Evolutionary conservation across 2,113 vertebrate genomes (phyloP), one percentile per base, ranked within the genome.

Genomic region (Megaceryle torquata): DNA sequence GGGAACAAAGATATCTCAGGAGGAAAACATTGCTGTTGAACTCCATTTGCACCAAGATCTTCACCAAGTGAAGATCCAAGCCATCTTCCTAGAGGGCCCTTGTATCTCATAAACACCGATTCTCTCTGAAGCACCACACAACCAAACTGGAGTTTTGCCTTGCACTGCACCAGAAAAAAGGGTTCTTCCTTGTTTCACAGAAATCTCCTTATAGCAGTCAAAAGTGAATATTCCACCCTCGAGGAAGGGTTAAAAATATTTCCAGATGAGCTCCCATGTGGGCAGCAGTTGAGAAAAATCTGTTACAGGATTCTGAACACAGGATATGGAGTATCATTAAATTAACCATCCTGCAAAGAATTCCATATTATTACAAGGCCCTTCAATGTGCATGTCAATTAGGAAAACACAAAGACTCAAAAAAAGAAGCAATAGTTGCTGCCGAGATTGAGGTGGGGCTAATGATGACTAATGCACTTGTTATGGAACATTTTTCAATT

Each of bases 391-490:
- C n/a, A 75, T 0, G 3, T 59, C 68, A 86, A 67, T 44, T 67
- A 56, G 43, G 43, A 74, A 78, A 90, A 88, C n/a, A 74, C 31
- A 75, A 90, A 74, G 33, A 57, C 13, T 82, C 43, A 56, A 83
- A 77, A 75, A 82, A 88, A 96, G 85, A 85, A 93, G 56, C 14
- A 93, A 60, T 74, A 83, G 57, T 77, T 81, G 35, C 68, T 91
- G 51, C 79, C 1, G 35, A 53, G 64, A 44, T 53, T 59, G 82
- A 91, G 88, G 76, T 78, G 76, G 75, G 51, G 56, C 48, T 88
- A 91, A 84, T 79, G 90, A 93, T 93, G 93, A 96, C 92, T 96
- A 91, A 96, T 71, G 48, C 35, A 57, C 48, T 94, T 94, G 85
- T 88, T 95, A 91, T 76, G 92, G 86, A 93, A 87, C 77, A 53